These are phyloP conservation scores for Hypselothyrea guttata DNA, from an alignment of 2,888 invertebrate species.

Conservation along the genomic window DNA sequence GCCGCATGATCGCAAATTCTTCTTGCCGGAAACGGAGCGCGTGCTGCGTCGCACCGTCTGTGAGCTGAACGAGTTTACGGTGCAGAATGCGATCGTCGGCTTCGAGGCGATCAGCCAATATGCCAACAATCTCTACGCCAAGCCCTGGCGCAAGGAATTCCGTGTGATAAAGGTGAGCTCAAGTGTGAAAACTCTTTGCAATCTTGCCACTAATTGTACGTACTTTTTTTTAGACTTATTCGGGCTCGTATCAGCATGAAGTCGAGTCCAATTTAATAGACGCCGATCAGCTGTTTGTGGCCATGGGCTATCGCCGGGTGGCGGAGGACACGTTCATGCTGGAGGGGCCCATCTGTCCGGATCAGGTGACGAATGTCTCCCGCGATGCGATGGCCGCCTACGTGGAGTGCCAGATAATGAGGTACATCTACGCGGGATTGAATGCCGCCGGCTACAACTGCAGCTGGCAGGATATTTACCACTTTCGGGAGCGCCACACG, in stretches of 20 bases:
- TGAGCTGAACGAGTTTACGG: conserved; percentile 89
- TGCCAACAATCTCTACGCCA: conserved; percentile 91
- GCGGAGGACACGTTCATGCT: conserved; percentile 84
- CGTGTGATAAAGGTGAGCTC: conserved; percentile 89
- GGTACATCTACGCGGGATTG: conserved; percentile 88
- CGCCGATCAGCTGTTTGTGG: conserved; percentile 89
- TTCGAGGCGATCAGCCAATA: conserved; percentile 93
- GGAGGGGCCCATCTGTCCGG: conserved; percentile 91
- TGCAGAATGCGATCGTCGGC: conserved; percentile 90
- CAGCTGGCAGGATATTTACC: conserved; percentile 87
- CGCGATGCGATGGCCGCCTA: conserved; percentile 93
- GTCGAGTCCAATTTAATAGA: conserved; percentile 91
- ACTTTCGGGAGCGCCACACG: conserved; percentile 79
- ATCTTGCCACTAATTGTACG: too few species aligned
- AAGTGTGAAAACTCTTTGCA: too few species aligned
- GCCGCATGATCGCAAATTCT: conserved; percentile 91
- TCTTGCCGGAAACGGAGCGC: conserved; percentile 88
- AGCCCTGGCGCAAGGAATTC: conserved; percentile 95
- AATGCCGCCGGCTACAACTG: conserved; percentile 84
- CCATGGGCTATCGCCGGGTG: conserved; percentile 91
- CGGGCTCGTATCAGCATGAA: conserved; percentile 94
- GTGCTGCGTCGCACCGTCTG: conserved; percentile 89
- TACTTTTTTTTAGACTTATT: conserved; percentile 87
- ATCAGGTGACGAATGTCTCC: conserved; percentile 90
- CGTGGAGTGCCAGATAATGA: conserved; percentile 93